Conservation (phyloP, 1,140 invertebrate species). For the Dinoponera quadriceps region DNA sequence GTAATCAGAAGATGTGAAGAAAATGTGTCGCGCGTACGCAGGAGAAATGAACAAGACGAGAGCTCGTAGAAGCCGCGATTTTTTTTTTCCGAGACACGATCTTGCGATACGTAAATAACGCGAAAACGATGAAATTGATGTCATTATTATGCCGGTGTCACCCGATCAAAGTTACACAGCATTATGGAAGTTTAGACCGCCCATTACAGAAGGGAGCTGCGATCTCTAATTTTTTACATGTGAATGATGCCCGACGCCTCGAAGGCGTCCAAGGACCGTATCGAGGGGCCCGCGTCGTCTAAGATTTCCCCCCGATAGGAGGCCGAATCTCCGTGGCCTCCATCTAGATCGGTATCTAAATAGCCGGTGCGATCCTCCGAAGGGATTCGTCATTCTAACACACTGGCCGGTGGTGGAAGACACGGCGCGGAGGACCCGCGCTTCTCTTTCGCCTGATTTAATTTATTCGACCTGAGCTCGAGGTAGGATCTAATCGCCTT, state of each 20-base stretch:
- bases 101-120: background rate
- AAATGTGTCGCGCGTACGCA: no score
- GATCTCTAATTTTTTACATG: conserved; percentile 51
- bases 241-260: conserved; percentile 40
- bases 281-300: conserved; percentile 60
- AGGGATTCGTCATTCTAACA: conserved; percentile 84
- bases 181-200: conserved; percentile 40
- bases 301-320: conserved; percentile 74
- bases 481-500: conserved; percentile 55
- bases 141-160: conserved; percentile 25
- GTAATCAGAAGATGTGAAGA: no score
- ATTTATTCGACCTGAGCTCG: conserved; percentile 79
- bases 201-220: conserved; percentile 49
- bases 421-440: conserved; percentile 38
- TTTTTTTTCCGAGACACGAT: background rate
- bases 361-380: conserved; percentile 78
- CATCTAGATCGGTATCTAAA: conserved; percentile 83
- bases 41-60: no score
- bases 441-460: conserved; percentile 76
- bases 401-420: conserved; percentile 65
- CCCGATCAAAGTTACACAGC: conserved; percentile 50
- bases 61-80: background rate
- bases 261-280: conserved; percentile 36
- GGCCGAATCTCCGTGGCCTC: conserved; percentile 66
- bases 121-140: conserved; percentile 19